Percentiles rank a stretch among this genome's conserved stretches.
phyloP scores from a whole-genome alignment of 2,797 vertebrate genomes.

The Coregonus suidteri region DNA sequence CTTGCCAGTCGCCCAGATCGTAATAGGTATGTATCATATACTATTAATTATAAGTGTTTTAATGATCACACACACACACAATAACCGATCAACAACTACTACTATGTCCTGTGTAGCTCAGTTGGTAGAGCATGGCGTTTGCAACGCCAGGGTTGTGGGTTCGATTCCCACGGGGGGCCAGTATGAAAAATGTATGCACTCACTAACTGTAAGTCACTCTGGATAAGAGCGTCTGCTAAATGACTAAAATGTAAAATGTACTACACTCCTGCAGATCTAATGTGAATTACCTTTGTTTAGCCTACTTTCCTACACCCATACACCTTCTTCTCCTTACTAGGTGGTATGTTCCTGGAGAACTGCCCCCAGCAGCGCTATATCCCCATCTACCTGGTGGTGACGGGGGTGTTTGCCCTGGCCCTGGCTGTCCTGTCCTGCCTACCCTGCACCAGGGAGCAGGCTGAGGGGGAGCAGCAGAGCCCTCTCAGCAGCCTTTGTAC shows the following conservation, averaged over 20 bases:
- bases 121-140: too few relatives aligned
- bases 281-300: background rate
- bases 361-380: slow-evolving; percentile 52
- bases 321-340: slow-evolving; percentile 26
- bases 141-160: too few relatives aligned
- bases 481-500: slow-evolving; percentile 47
- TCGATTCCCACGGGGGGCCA: too few relatives aligned
- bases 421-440: slow-evolving; percentile 52
- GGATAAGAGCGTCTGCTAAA: too few relatives aligned
- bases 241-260: too few relatives aligned
- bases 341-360: slow-evolving; percentile 39
- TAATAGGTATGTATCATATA: slow-evolving; percentile 46
- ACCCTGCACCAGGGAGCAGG: slow-evolving; percentile 45
- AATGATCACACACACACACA: background rate
- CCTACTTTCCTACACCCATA: background rate
- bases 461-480: slow-evolving; percentile 32
- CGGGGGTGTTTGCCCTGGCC: slow-evolving; percentile 43
- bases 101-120: too few relatives aligned
- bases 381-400: slow-evolving; percentile 60
- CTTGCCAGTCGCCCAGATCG: slow-evolving; percentile 49
- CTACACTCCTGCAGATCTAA: background rate
- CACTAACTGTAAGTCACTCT: too few relatives aligned
- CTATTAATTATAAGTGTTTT: background rate
- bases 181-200: too few relatives aligned
- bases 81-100: too few relatives aligned